Evolutionary conservation across 2,113 vertebrate genomes (phyloP), one percentile per base, ranked within the genome.

Genomic region (Saccopteryx leptura): DNA sequence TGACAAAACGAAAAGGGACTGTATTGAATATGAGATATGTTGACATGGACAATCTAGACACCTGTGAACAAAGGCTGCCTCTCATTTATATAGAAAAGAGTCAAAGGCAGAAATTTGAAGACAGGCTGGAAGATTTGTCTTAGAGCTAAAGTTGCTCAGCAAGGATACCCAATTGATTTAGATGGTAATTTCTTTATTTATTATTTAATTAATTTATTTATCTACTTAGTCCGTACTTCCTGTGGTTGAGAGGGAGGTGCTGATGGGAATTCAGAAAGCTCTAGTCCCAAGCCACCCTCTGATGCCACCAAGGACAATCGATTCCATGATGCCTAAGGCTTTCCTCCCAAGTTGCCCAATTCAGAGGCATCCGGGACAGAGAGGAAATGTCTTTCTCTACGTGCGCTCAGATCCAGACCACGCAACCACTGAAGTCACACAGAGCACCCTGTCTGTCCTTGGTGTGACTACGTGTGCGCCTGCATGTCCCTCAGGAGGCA

Each of bases 371-470:
- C 58, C 15, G 56, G 82, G 72, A 63, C 4, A 48, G 85, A 65
- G 3, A 5, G 24, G 33, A 33, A n/a, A 18, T 1, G 21, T 60
- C 50, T 69, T 60, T 18, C 79, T 79, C 18, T 14, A 68, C 17
- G 14, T 69, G 8, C 79, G 80, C 69, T 21, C 46, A 46, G 52
- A 17, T 48, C 65, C 68, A 69, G 26, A 26, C 13, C 23, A 10
- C 1, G 0, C 28, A 68, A 72, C 19, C 82, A 28, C 0, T 1
- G 12, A 9, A 48, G 46, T 46, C 5, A 1, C 2, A n/a, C 1
- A 9, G n/a, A 84, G 61, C 4, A 2, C 48, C 14, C 0, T 8
- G 15, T 10, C 0, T 8, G 15, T 10, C 13, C 58, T 50, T 31
- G 33, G 9, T 12, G 3, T 21, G 63, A 19, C 19, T 4, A 39